Percentiles rank a stretch among this genome's conserved stretches.
Evolutionary conservation across 2,113 vertebrate genomes (phyloP).

Genomic region (Ranitomeya variabilis): DNA sequence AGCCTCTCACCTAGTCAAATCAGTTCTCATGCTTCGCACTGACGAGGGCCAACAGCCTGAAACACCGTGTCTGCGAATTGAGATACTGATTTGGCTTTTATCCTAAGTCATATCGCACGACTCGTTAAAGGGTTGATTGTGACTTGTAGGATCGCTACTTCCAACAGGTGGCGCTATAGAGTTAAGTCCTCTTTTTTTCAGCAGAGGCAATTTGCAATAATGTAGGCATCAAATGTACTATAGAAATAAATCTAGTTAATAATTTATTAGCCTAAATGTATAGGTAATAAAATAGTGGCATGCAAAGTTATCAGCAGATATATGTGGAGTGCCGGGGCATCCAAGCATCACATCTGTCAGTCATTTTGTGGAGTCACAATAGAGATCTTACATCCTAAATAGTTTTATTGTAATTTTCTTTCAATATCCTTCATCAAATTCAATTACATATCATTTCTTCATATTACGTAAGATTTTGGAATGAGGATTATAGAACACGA

Average conservation of each 20-base stretch:
- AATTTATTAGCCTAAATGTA: background rate
- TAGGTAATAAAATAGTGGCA: background rate
- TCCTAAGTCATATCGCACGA: too few relatives aligned
- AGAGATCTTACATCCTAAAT: background rate
- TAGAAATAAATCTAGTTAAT: background rate
- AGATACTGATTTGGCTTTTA: too few relatives aligned
- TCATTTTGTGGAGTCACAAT: too few relatives aligned
- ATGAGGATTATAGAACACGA: slow-evolving; percentile 7
- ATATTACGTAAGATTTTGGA: slow-evolving; percentile 28
- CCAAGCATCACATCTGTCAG: background rate
- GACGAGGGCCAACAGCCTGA: too few relatives aligned
- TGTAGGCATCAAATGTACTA: background rate
- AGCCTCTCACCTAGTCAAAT: too few relatives aligned
- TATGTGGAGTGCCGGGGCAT: background rate
- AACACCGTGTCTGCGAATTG: too few relatives aligned
- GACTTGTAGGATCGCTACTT: too few relatives aligned
- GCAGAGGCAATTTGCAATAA: too few relatives aligned
- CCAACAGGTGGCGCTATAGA: too few relatives aligned
- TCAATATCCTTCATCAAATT: slow-evolving; percentile 21
- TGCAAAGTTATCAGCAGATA: background rate
- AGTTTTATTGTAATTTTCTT: background rate
- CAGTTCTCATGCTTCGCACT: too few relatives aligned
- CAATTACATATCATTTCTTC: slow-evolving; percentile 12
- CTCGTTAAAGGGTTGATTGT: too few relatives aligned
- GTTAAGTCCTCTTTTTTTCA: too few relatives aligned